phyloP scores from a whole-genome alignment of 2,888 invertebrate species.

The Lepidocyrtinus sp. region DNA sequence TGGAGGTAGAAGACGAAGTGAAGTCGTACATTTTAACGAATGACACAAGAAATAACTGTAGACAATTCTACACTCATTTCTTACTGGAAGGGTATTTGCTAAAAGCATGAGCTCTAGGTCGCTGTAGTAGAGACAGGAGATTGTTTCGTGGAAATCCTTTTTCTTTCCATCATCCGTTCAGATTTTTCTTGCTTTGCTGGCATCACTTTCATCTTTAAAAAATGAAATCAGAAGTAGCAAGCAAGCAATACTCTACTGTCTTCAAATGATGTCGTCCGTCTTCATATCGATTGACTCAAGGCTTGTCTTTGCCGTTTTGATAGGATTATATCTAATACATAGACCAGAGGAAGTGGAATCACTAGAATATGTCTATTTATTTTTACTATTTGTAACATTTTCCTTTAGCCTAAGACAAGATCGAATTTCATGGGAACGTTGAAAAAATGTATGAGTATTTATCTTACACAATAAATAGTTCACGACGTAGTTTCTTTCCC shows the following conservation, averaged over 20 bases:
- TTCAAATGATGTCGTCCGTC: conserved; percentile 29
- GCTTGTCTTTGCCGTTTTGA: conserved; percentile 35
- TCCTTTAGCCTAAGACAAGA: too few relatives aligned
- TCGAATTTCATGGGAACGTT: background rate
- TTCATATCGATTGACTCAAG: conserved; percentile 39
- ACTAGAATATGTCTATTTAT: too few relatives aligned
- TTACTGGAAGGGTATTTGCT: background rate
- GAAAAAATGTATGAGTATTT: background rate
- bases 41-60: conserved; percentile 10
- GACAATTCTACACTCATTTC: background rate
- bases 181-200: conserved; percentile 14
- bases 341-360: too few relatives aligned
- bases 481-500: conserved; percentile 2
- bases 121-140: background rate
- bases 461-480: background rate
- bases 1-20: background rate
- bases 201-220: conserved; percentile 17
- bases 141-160: conserved; percentile 16
- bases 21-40: background rate
- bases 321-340: conserved; percentile 12
- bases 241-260: conserved; percentile 9
- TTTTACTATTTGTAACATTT: too few relatives aligned
- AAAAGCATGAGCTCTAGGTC: background rate
- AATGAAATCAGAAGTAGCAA: conserved; percentile 21
- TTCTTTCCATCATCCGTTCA: conserved; percentile 9